Conservation (phyloP, 1,140 invertebrate species). For the Mylabris phalerata region DNA sequence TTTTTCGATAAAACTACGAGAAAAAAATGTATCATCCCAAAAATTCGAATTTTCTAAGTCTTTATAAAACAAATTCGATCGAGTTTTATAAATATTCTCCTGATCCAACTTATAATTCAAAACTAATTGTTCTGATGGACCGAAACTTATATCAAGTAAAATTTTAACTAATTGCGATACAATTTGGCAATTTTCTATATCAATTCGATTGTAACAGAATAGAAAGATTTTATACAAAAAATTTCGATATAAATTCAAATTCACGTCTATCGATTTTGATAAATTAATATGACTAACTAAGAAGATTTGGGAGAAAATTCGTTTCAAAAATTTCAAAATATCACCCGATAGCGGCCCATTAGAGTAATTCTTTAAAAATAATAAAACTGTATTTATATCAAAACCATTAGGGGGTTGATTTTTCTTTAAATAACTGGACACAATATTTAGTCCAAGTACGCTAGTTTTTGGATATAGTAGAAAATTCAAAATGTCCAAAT, state of each 20-base stretch:
- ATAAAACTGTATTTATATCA: conserved; percentile 6
- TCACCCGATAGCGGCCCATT: conserved; percentile 4
- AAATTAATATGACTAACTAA: conserved; percentile 8
- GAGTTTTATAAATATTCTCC: conserved; percentile 6
- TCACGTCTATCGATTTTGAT: not conserved
- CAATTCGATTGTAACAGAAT: conserved; percentile 10
- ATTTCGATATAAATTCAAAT: conserved; percentile 4
- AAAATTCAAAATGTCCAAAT: conserved; percentile 1
- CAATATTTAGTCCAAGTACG: conserved; percentile 13
- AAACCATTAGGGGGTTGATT: conserved; percentile 1
- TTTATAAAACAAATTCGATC: conserved; percentile 10
- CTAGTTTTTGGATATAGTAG: conserved; percentile 9
- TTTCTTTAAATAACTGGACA: conserved; percentile 12
- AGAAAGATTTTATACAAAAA: conserved; percentile 5
- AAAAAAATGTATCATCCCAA: conserved; percentile 6
- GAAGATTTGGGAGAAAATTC: conserved; percentile 17
- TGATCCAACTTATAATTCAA: conserved; percentile 17
- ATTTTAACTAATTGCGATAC: conserved; percentile 8
- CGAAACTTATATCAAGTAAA: conserved; percentile 13
- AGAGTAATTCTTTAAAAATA: conserved; percentile 7
- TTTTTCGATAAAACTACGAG: not conserved
- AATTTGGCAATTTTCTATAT: conserved; percentile 3
- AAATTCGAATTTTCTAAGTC: conserved; percentile 2
- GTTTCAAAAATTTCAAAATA: conserved; percentile 12
- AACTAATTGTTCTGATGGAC: conserved; percentile 8